Percentiles rank a stretch among this genome's conserved stretches.
Evolutionary conservation across 2,888 invertebrate genomes (phyloP).

Genomic region (Caenorhabditis angaria): DNA sequence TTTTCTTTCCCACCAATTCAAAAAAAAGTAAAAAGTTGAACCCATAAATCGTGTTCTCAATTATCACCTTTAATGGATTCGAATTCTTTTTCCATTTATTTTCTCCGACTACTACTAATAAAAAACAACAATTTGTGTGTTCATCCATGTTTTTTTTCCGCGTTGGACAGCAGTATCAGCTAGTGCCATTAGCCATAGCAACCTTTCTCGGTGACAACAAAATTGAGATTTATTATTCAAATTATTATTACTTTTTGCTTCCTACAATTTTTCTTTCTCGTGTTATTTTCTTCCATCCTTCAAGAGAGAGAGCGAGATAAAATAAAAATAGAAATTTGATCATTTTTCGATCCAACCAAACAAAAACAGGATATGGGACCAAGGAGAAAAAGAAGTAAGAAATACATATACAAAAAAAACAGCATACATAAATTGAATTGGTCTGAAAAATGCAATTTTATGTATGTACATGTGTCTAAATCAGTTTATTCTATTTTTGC

Average conservation of each 20-base stretch:
- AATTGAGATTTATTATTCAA: neutral
- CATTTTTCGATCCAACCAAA: neutral
- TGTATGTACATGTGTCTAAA: neutral
- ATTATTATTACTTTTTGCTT: no score
- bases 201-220: neutral
- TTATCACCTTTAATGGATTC: constrained; percentile 2
- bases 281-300: no score
- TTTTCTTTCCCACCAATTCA: neutral
- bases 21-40: neutral
- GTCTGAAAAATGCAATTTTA: constrained; percentile 2
- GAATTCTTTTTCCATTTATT: neutral
- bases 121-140: no score
- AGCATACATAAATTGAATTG: neutral
- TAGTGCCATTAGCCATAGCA: constrained; percentile 2
- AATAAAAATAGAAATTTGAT: neutral
- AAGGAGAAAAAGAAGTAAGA: neutral
- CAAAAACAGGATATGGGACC: neutral
- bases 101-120: constrained; percentile 1
- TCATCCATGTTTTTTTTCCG: no score
- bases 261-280: no score
- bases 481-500: neutral
- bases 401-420: no score
- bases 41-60: neutral
- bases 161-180: neutral
- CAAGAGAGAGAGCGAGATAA: no score